Conservation (phyloP, 2,888 invertebrate genomes). For the Euproctis similis region DNA sequence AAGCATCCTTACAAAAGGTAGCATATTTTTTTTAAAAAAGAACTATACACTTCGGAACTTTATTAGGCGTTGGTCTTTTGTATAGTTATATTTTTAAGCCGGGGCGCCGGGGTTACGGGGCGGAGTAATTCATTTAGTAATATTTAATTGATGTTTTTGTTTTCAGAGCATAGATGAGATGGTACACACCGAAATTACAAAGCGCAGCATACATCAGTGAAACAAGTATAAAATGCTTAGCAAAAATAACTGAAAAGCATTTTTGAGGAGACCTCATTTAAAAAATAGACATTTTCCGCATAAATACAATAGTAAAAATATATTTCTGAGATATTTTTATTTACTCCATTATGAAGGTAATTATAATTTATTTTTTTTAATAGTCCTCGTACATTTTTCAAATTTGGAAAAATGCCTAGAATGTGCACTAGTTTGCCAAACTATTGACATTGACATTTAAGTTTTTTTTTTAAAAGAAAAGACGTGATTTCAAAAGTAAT, state of each 20-base stretch:
- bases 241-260: conserved; percentile 53
- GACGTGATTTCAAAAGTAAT: too few species aligned
- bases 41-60: too few species aligned
- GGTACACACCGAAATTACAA: conserved; percentile 25
- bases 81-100: too few species aligned
- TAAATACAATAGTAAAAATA: conserved; percentile 61
- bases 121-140: too few species aligned
- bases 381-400: conserved; percentile 4
- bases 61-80: too few species aligned
- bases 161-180: background rate
- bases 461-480: too few species aligned
- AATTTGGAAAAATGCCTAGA: background rate
- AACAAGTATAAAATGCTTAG: conserved; percentile 44
- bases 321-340: conserved; percentile 33
- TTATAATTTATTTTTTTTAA: conserved; percentile 1
- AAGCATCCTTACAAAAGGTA: too few species aligned
- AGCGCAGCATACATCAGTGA: conserved; percentile 31
- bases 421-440: background rate
- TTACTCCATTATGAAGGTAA: conserved; percentile 1
- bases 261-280: conserved; percentile 17
- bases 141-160: too few species aligned
- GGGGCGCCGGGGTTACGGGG: too few species aligned
- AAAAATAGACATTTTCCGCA: conserved; percentile 26
- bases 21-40: too few species aligned
- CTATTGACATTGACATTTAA: background rate